Conservation (phyloP, 1,140 invertebrate species). For the Tigriopus japonicus region DNA sequence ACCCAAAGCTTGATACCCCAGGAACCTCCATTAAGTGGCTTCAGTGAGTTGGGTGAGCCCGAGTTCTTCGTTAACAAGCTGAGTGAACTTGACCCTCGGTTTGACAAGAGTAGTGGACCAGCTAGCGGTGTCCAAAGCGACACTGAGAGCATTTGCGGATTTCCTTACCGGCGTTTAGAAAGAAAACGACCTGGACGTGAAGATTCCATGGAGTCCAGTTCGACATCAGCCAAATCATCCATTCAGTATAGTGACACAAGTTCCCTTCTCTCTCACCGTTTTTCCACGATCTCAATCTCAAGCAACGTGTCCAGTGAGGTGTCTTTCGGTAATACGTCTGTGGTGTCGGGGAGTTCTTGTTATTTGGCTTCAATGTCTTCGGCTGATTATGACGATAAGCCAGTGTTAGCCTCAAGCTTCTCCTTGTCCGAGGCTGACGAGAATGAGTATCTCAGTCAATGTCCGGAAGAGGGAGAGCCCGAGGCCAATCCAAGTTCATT, state of each 20-base stretch:
- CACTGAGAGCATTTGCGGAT: background rate
- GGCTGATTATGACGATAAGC: slow-evolving; percentile 13
- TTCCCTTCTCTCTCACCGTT: slow-evolving; percentile 9
- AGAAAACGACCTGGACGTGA: background rate
- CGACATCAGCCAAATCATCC: slow-evolving; percentile 12
- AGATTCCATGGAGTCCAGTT: slow-evolving; percentile 13
- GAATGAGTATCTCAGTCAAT: slow-evolving; percentile 6
- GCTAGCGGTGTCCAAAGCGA: background rate
- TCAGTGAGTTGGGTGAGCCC: too few relatives aligned
- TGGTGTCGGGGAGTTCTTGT: slow-evolving; percentile 10
- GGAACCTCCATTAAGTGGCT: too few relatives aligned
- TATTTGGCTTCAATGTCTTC: slow-evolving; percentile 15
- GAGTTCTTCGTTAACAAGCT: background rate
- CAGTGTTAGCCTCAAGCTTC: slow-evolving; percentile 5
- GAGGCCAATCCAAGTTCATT: slow-evolving; percentile 2
- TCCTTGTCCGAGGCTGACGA: slow-evolving; percentile 11
- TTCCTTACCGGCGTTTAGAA: background rate
- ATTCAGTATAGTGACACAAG: slow-evolving; percentile 10
- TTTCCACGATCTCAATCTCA: slow-evolving; percentile 12
- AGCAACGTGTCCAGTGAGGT: slow-evolving; percentile 13
- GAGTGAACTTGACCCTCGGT: background rate
- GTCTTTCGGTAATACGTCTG: slow-evolving; percentile 1
- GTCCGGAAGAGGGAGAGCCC: background rate
- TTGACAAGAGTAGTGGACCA: background rate
- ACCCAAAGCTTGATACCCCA: too few relatives aligned